phyloP scores from a whole-genome alignment of 2,888 invertebrate species.

The Emmelina monodactyla region DNA sequence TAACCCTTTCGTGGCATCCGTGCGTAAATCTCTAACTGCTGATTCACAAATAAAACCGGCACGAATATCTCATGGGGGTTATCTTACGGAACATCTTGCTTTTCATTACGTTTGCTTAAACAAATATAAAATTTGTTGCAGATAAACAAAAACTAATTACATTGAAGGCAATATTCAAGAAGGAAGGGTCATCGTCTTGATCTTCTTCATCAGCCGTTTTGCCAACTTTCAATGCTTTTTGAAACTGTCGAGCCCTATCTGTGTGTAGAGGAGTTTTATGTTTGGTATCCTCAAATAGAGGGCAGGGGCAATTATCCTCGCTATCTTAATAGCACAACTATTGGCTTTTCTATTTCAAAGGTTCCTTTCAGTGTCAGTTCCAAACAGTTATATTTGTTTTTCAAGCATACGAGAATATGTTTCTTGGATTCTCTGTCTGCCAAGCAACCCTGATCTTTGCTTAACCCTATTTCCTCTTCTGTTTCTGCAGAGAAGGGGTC shows the following conservation, averaged over 20 bases:
- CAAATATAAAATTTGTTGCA: too few relatives aligned
- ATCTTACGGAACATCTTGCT: slow-evolving; percentile 39
- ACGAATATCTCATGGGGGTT: slow-evolving; percentile 30
- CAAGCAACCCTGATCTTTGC: not conserved
- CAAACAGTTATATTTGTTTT: not conserved
- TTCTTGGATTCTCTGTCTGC: not conserved
- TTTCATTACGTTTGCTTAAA: slow-evolving; percentile 45
- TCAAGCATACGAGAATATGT: not conserved
- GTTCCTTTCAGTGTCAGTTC: not conserved
- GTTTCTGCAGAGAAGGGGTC: not conserved
- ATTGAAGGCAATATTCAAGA: too few relatives aligned
- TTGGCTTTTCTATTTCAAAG: not conserved
- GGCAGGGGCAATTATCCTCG: not conserved
- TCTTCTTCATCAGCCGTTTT: too few relatives aligned
- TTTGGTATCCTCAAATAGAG: not conserved
- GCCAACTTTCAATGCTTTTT: too few relatives aligned
- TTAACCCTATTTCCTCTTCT: not conserved
- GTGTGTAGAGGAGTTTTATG: too few relatives aligned
- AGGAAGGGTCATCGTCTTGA: too few relatives aligned
- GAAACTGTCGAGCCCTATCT: too few relatives aligned
- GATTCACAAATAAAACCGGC: slow-evolving; percentile 43
- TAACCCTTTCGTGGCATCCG: slow-evolving; percentile 32
- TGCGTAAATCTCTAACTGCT: slow-evolving; percentile 47
- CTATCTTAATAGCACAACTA: not conserved
- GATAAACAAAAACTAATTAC: too few relatives aligned